phyloP scores from a whole-genome alignment of 1,140 invertebrate genomes.

The Megalopta genalis region DNA sequence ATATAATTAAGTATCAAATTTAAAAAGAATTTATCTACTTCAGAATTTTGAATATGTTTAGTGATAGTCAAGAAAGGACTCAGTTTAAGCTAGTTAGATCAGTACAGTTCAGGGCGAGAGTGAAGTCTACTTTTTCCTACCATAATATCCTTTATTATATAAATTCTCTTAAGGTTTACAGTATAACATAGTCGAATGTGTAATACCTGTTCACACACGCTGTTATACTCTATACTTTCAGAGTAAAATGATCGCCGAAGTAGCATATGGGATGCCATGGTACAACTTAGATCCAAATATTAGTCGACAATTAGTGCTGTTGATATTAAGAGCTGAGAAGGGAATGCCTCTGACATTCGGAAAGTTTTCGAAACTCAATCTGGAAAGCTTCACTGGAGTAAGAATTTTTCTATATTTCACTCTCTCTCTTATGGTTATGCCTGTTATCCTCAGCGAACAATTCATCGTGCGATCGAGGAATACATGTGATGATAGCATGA shows the following conservation, averaged over 20 bases:
- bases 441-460: background rate
- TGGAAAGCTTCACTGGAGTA: conserved; percentile 51
- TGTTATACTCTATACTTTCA: conserved; percentile 13
- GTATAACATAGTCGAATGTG: background rate
- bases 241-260: conserved; percentile 40
- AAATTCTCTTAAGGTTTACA: conserved; percentile 27
- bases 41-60: no score
- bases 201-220: background rate
- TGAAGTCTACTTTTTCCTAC: background rate
- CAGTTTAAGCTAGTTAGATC: no score
- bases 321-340: conserved; percentile 55
- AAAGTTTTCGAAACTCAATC: conserved; percentile 49
- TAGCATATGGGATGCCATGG: conserved; percentile 43
- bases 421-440: background rate
- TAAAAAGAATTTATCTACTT: no score
- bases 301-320: conserved; percentile 28
- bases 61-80: no score
- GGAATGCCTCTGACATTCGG: conserved; percentile 48
- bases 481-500: background rate
- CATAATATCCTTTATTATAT: background rate
- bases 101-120: background rate
- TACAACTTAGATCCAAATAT: conserved; percentile 43
- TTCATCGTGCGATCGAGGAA: background rate
- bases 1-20: no score
- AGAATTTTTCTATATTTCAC: background rate